These are phyloP conservation scores for Hemithea aestivaria DNA, from an alignment of 2,888 invertebrate genomes.

Conservation along the genomic window DNA sequence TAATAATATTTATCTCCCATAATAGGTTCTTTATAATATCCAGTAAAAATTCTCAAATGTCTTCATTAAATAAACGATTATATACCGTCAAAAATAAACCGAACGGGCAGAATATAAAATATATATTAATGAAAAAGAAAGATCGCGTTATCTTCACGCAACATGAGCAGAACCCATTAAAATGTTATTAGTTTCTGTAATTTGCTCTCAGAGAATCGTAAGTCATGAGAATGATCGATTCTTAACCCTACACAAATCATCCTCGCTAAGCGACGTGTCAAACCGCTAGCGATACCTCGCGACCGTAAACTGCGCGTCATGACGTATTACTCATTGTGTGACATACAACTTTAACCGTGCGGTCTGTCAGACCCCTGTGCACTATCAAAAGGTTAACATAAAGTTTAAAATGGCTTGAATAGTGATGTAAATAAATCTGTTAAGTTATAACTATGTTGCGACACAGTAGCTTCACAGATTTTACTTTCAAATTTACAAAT, in stretches of 20 bases:
- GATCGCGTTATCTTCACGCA: background rate
- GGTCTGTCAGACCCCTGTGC: constrained; percentile 23
- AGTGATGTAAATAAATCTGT: constrained; percentile 5
- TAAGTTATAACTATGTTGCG: constrained; percentile 59
- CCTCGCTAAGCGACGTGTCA: constrained; percentile 64
- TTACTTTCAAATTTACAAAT: constrained; percentile 69
- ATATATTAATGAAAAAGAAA: background rate
- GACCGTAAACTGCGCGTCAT: constrained; percentile 60
- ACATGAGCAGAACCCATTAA: constrained; percentile 5
- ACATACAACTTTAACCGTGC: constrained; percentile 33
- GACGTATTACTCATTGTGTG: constrained; percentile 71
- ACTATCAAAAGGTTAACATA: constrained; percentile 32
- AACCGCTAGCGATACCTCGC: constrained; percentile 66
- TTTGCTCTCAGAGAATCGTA: constrained; percentile 20
- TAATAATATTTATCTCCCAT: too few relatives aligned
- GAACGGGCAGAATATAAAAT: too few relatives aligned
- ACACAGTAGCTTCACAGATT: constrained; percentile 66
- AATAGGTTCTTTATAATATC: too few relatives aligned
- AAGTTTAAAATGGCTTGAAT: constrained; percentile 23
- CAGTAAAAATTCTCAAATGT: too few relatives aligned
- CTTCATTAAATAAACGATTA: too few relatives aligned
- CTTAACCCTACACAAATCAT: constrained; percentile 65
- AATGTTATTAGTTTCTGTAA: constrained; percentile 15
- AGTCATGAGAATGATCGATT: constrained; percentile 33
- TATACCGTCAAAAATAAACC: too few relatives aligned